Base-by-base conservation (phyloP, 2,888 invertebrate genomes). In the Timandra comae region DNA sequence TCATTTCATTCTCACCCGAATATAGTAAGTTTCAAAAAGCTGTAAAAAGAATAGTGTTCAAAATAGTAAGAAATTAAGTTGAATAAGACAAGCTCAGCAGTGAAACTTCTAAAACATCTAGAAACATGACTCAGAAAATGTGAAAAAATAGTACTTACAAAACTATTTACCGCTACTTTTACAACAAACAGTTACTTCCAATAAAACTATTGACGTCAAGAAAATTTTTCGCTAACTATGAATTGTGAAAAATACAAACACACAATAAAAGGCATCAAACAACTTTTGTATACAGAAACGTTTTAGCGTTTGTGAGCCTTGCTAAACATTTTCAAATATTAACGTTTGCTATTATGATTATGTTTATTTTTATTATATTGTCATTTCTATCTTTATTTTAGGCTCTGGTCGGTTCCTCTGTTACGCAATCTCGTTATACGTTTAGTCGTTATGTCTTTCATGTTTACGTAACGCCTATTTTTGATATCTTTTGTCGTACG, bases 381-480 rank as follows among this genome's bases (percentile, higher is more conserved):
- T 33, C 43, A 40, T 20, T 48, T 56, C 52, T 56, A 27, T 32
- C 5, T 33, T 25, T 57, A 54, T 39, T 36, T 38, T 19, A 27
- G 38, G 57, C 66, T 66, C 48, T 52, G 59, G 52, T 44, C 40
- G 46, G 52, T 49, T 52, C 59, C 43, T 30, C 31, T 52, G 48
- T 69, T 73, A 71, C 61, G 66, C 56, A 68, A 71, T 64, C 59
- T 57, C 56, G 52, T n/a, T n/a, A n/a, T n/a, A n/a, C n/a, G n/a
- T n/a, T n/a, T n/a, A n/a, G n/a, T n/a, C n/a, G n/a, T n/a, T n/a
- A 60, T 64, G 64, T 54, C 62, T 73, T 70, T 75, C 71, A 60
- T 66, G 70, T 73, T 73, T 62, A 64, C 47, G 59, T 67, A 54
- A 72, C 74, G 77, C 75, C 75, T 55, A 63, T 62, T 76, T 70